Evolutionary conservation across 2,888 invertebrate species (phyloP), one percentile per base, ranked within the genome.

Genomic region (Ochropleura leucogaster): DNA sequence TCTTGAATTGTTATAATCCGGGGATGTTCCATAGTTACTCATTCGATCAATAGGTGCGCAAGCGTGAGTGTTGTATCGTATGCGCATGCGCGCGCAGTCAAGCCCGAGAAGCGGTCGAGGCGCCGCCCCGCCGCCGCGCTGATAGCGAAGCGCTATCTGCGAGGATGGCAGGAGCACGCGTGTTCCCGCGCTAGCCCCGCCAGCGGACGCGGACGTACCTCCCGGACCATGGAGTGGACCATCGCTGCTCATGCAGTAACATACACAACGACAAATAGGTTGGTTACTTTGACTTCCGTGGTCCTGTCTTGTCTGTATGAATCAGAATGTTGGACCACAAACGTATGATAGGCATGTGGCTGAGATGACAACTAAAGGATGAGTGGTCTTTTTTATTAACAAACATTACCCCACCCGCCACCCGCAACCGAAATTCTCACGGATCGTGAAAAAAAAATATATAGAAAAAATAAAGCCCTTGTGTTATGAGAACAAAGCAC

Each of bases 261-360:
- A 46, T 51, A 20, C 18, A 40, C 46, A 18, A 40, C 30, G 65
- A 57, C 10, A 20, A 51, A 40, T 74, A 65, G 76, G 76, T 74
- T 20, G 30, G 76, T 74, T 30, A 40, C 30, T 59, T 59, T 40
- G 20, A 20, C 20, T 57, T 16, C 14, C 16, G 30, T 30, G 30
- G 30, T 30, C 57, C 55, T 57, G 14, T 3, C 55, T 12, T 20
- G 12, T 30, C 30, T 30, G 30, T 5, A 20, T 55, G 55, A 3
- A 55, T 20, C 55, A 20, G 14, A 55, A 12, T 55, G 55, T 20
- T 20, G 20, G 55, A 12, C 14, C 55, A 55, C 6, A 20, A 20
- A 55, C 12, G 20, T 55, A 20, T 20, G 55, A 12, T 12, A 20
- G 12, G 20, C 55, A 20, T 55, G 20, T 55, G 55, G 20, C 55